Evolutionary conservation across 2,888 invertebrate genomes (phyloP).

Genomic region (Thyatira batis): DNA sequence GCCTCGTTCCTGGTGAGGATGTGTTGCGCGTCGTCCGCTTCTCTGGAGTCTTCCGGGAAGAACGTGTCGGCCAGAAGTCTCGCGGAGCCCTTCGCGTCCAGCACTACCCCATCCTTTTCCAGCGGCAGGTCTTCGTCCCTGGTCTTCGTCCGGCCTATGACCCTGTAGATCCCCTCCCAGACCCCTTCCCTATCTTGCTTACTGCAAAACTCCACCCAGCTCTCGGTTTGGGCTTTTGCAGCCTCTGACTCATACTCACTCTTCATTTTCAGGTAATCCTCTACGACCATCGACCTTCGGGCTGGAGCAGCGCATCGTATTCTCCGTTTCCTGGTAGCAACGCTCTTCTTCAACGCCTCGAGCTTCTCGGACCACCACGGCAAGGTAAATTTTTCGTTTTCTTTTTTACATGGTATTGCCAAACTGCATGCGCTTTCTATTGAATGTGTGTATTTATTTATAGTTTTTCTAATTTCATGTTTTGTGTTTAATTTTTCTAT

Average conservation of each 20-base stretch:
- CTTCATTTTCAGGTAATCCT: conserved; percentile 14
- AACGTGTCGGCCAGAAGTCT: conserved; percentile 2
- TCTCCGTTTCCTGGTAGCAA: conserved; percentile 12
- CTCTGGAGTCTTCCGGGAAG: conserved; percentile 4
- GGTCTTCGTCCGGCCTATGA: not conserved
- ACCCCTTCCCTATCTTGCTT: no score
- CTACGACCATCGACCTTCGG: conserved; percentile 9
- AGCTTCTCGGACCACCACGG: conserved; percentile 24
- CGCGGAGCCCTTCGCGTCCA: conserved; percentile 2
- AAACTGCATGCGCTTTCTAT: conserved; percentile 1
- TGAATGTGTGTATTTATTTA: not conserved
- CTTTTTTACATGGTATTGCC: conserved; percentile 7
- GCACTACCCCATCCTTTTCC: not conserved
- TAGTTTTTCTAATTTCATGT: no score
- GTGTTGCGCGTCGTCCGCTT: not conserved
- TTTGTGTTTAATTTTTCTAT: not conserved
- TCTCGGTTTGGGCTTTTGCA: conserved; percentile 3
- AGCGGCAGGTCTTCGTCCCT: conserved; percentile 1
- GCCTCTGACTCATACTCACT: conserved; percentile 9
- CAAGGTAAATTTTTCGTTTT: conserved; percentile 3
- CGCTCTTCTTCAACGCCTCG: not conserved
- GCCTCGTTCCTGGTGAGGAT: not conserved
- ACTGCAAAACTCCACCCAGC: conserved; percentile 22
- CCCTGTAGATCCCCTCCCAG: conserved; percentile 8
- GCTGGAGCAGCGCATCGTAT: conserved; percentile 15